A percentile compares a stretch with the other conserved stretches of the same genome.
These are phyloP conservation scores for Eupithecia exiguata DNA, from an alignment of 2,888 invertebrate species.

Conservation along the genomic window DNA sequence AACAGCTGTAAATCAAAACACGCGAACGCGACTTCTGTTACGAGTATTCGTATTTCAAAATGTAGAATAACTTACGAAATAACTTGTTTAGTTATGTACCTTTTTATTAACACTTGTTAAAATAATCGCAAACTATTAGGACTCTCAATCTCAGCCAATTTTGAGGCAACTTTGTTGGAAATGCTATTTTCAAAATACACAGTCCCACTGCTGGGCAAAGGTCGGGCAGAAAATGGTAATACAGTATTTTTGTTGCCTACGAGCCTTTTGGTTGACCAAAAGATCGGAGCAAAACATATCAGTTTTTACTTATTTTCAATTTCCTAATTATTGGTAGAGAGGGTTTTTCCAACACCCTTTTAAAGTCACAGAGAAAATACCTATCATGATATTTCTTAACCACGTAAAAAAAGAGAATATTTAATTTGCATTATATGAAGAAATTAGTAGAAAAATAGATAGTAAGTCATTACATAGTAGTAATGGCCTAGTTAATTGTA, in stretches of 20 bases:
- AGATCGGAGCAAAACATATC: too few relatives aligned
- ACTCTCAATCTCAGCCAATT: neutral
- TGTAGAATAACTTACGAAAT: neutral
- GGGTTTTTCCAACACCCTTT: too few relatives aligned
- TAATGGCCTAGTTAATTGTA: too few relatives aligned
- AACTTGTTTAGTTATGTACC: neutral
- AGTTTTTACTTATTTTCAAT: too few relatives aligned
- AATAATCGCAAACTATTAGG: neutral
- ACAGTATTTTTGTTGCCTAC: neutral
- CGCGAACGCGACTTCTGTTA: slow-evolving; percentile 4
- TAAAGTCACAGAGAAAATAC: neutral
- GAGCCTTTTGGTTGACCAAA: neutral
- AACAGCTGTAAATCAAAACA: slow-evolving; percentile 8
- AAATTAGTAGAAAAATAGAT: neutral
- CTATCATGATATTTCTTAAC: neutral
- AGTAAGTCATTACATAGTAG: neutral
- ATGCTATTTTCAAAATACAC: neutral
- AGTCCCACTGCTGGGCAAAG: neutral
- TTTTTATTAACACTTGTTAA: neutral
- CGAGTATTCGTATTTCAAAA: neutral
- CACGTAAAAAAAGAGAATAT: neutral
- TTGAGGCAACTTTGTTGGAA: neutral
- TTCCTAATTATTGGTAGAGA: too few relatives aligned
- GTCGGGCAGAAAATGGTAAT: neutral
- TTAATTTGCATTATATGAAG: neutral